A percentile compares a stretch with the other conserved stretches of the same genome.
Conservation (phyloP, 2,888 invertebrate genomes). For the Carabus problematicus region DNA sequence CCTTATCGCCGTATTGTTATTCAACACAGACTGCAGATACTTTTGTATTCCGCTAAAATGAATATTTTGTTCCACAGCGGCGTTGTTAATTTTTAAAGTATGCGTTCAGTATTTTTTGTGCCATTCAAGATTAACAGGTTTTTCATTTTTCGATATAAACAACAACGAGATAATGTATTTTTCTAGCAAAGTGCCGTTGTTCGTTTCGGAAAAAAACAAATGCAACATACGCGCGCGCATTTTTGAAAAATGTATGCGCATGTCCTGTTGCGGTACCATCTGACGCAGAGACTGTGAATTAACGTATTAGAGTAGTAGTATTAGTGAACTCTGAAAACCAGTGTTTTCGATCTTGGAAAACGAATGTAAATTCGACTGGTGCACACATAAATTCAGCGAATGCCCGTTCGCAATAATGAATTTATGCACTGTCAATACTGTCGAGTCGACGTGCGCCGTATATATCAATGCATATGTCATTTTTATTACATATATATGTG, state of each 20-base stretch:
- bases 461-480: conserved; percentile 40
- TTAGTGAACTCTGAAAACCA: conserved; percentile 9
- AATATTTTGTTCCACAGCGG: conserved; percentile 46
- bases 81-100: conserved; percentile 35
- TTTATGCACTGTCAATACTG: conserved; percentile 40
- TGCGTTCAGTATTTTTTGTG: conserved; percentile 15
- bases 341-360: conserved; percentile 33
- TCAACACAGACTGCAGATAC: too few relatives aligned
- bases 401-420: conserved; percentile 39
- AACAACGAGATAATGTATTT: conserved; percentile 27
- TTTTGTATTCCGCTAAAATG: neutral
- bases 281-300: too few relatives aligned
- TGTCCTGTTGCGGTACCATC: neutral
- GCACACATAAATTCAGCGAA: conserved; percentile 39
- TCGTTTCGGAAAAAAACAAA: neutral
- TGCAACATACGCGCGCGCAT: neutral
- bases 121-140: conserved; percentile 29
- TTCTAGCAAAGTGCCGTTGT: neutral
- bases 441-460: conserved; percentile 17
- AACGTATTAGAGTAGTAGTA: too few relatives aligned
- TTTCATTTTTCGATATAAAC: conserved; percentile 21
- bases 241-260: neutral
- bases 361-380: conserved; percentile 36
- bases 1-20: too few relatives aligned
- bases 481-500: conserved; percentile 33